These are phyloP conservation scores for Plectropomus leopardus DNA, from an alignment of 2,113 vertebrate genomes.

Conservation along the genomic window DNA sequence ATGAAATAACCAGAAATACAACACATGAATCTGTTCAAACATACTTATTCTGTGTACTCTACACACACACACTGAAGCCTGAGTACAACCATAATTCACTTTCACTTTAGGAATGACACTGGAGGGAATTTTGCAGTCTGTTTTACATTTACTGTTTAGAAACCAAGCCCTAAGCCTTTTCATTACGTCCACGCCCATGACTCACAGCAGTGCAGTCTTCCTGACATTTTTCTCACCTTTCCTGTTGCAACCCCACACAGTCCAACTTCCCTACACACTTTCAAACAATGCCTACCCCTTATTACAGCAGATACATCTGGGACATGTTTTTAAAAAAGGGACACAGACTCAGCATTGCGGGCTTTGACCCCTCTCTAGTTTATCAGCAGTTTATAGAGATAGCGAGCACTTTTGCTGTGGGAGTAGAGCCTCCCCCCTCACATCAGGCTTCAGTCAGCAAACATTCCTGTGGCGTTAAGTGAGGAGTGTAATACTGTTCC, in stretches of 20 bases:
- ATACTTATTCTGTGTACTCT: not conserved
- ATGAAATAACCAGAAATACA: not conserved
- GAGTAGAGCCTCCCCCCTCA: constrained; percentile 65
- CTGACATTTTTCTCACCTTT: constrained; percentile 79
- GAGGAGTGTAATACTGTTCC: constrained; percentile 54
- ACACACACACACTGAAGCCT: not conserved
- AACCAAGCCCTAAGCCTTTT: constrained; percentile 16
- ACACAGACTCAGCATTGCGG: constrained; percentile 8
- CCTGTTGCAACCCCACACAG: constrained; percentile 49
- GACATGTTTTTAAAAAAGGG: not conserved
- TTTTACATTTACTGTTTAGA: constrained; percentile 40
- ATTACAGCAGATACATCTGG: not conserved
- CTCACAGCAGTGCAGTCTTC: constrained; percentile 55
- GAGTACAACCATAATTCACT: not conserved
- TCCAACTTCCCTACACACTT: constrained; percentile 2
- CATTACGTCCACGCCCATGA: constrained; percentile 60
- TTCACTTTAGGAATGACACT: constrained; percentile 28
- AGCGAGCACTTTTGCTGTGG: constrained; percentile 47
- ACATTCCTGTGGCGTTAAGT: constrained; percentile 78
- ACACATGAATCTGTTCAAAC: not conserved
- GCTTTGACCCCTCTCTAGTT: constrained; percentile 18
- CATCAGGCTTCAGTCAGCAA: constrained; percentile 47
- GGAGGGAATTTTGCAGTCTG: constrained; percentile 43
- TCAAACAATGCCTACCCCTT: not conserved
- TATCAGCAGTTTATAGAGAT: constrained; percentile 73